Evolutionary conservation across 2,113 vertebrate genomes (phyloP).

Genomic region (Oxyura jamaicensis): DNA sequence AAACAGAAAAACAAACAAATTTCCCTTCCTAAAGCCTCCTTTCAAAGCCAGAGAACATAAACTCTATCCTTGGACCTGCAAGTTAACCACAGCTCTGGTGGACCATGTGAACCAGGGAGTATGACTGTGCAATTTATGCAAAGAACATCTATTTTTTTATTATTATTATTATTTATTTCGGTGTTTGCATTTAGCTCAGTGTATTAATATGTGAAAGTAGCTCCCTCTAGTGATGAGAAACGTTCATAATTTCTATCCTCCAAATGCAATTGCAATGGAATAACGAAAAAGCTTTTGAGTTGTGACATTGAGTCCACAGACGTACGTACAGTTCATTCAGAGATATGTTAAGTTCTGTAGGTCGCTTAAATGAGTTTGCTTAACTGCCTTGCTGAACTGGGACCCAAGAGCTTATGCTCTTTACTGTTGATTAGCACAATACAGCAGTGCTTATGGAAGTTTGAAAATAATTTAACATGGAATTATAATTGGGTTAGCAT

Average conservation of each 20-base stretch:
- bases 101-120: background rate
- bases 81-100: background rate
- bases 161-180: too few species aligned
- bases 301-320: background rate
- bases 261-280: fast-evolving
- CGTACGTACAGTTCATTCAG: fast-evolving
- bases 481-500: too few species aligned
- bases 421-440: background rate
- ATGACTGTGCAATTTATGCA: too few species aligned
- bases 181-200: background rate
- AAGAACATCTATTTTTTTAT: background rate
- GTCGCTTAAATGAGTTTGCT: background rate
- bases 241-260: background rate
- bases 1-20: too few species aligned
- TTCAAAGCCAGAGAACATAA: background rate
- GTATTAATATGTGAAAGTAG: conserved; percentile 18
- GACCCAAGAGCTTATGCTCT: background rate
- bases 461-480: background rate
- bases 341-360: fast-evolving
- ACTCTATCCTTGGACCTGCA: background rate
- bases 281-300: too few species aligned
- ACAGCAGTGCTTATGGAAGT: background rate
- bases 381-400: background rate
- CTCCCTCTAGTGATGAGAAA: conserved; percentile 68
- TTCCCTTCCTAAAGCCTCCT: background rate